Conservation (phyloP, 2,113 vertebrate genomes). For the Nansenia antarctica region DNA sequence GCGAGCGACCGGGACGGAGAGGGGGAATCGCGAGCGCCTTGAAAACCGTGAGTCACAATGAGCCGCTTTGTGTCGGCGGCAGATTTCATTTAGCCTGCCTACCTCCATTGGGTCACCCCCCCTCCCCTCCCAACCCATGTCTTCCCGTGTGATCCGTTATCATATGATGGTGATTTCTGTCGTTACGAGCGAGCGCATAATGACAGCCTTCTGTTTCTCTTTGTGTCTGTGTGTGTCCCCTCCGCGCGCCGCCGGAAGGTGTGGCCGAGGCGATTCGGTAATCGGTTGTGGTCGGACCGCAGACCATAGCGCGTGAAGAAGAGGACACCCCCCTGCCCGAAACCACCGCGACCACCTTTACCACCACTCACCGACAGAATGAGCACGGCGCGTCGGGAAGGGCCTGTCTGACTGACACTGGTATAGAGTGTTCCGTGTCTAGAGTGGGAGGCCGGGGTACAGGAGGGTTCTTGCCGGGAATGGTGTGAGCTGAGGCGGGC, state of each 20-base stretch:
- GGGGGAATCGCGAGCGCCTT: constrained; percentile 22
- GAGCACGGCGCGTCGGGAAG: constrained; percentile 47
- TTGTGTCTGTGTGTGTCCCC: constrained; percentile 69
- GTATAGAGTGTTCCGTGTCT: constrained; percentile 5
- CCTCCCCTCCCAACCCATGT: constrained; percentile 39
- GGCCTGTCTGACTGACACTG: constrained; percentile 41
- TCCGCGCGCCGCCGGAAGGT: constrained; percentile 64
- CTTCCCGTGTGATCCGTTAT: constrained; percentile 68
- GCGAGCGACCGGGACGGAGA: constrained; percentile 24
- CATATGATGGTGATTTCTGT: constrained; percentile 75
- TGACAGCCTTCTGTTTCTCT: constrained; percentile 68
- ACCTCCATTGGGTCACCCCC: constrained; percentile 56
- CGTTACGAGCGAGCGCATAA: constrained; percentile 46
- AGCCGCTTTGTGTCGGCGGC: constrained; percentile 69
- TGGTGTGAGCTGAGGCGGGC: constrained; percentile 65
- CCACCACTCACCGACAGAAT: constrained; percentile 43
- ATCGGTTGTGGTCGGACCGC: constrained; percentile 61
- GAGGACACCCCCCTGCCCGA: constrained; percentile 34
- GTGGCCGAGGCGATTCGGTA: constrained; percentile 72
- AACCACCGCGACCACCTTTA: constrained; percentile 11
- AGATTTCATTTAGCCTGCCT: constrained; percentile 51
- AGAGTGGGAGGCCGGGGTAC: constrained; percentile 14
- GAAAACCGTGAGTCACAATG: constrained; percentile 71
- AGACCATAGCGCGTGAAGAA: constrained; percentile 61
- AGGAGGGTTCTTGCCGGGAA: constrained; percentile 51